These are phyloP conservation scores for Dasyprocta punctata DNA, from an alignment of 2,113 vertebrate genomes.

Conservation along the genomic window DNA sequence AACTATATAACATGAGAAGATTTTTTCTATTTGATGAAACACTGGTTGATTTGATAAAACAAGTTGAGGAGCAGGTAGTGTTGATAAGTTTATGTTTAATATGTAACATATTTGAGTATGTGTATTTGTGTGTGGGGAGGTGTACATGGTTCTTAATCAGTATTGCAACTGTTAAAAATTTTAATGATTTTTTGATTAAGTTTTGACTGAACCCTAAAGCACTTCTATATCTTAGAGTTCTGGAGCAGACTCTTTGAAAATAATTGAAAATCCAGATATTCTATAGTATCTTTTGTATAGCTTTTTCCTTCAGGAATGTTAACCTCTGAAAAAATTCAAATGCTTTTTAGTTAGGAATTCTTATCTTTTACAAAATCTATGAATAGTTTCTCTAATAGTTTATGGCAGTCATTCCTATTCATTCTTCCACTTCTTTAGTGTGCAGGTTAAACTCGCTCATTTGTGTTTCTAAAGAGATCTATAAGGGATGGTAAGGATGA, in stretches of 20 bases:
- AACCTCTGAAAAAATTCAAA: neutral
- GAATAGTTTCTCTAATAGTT: neutral
- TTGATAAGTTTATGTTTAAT: conserved; percentile 33
- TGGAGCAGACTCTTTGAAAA: neutral
- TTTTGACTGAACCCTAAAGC: neutral
- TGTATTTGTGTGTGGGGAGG: neutral
- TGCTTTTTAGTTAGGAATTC: conserved; percentile 14
- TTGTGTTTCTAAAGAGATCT: neutral
- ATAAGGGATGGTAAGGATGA: neutral
- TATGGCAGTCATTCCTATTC: neutral
- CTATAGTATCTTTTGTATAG: conserved; percentile 29
- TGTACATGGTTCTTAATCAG: neutral
- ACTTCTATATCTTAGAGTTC: neutral
- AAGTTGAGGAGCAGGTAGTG: neutral
- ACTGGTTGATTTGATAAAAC: conserved; percentile 16
- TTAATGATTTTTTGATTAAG: conserved; percentile 3
- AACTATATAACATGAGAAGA: neutral
- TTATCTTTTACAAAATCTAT: conserved; percentile 35
- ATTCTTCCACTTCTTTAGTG: neutral
- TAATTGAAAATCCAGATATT: conserved; percentile 37
- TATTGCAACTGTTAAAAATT: conserved; percentile 47
- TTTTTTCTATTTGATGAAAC: conserved; percentile 35
- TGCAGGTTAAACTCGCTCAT: neutral
- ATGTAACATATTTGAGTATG: neutral
- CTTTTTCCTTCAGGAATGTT: neutral